These are phyloP conservation scores for Eulemur rufifrons DNA, from an alignment of 2,113 vertebrate species.

Conservation along the genomic window DNA sequence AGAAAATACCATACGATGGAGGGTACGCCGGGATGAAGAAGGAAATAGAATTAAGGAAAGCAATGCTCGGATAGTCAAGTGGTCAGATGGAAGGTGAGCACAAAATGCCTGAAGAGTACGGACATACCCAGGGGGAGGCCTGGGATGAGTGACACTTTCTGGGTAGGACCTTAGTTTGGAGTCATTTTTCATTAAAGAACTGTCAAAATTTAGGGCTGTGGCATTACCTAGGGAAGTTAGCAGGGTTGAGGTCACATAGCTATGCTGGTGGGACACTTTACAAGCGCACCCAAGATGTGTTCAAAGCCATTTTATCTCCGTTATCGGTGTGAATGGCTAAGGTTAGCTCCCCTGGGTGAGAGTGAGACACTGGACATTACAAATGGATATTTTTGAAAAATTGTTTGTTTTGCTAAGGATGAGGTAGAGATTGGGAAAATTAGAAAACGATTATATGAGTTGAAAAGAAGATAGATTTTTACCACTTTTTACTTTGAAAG, in stretches of 20 bases:
- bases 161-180: neutral
- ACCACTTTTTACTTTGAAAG: neutral
- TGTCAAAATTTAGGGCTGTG: neutral
- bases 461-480: neutral
- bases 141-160: neutral
- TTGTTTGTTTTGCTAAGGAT: neutral
- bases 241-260: neutral
- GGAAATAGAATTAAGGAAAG: slow-evolving; percentile 93
- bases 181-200: neutral
- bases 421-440: neutral
- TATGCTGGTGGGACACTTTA: neutral
- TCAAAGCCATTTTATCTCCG: neutral
- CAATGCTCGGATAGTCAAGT: slow-evolving; percentile 95
- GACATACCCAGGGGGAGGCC: neutral
- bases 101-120: neutral
- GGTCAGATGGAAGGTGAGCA: slow-evolving; percentile 95
- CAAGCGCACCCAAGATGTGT: neutral
- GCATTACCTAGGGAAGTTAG: neutral
- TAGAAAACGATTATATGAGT: neutral
- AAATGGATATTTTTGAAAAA: neutral
- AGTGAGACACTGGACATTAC: neutral
- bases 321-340: neutral
- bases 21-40: slow-evolving; percentile 90
- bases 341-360: neutral
- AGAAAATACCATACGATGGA: slow-evolving; percentile 96